Evolutionary conservation across 2,888 invertebrate genomes (phyloP).

Genomic region (Chrysopilus asiliformis): DNA sequence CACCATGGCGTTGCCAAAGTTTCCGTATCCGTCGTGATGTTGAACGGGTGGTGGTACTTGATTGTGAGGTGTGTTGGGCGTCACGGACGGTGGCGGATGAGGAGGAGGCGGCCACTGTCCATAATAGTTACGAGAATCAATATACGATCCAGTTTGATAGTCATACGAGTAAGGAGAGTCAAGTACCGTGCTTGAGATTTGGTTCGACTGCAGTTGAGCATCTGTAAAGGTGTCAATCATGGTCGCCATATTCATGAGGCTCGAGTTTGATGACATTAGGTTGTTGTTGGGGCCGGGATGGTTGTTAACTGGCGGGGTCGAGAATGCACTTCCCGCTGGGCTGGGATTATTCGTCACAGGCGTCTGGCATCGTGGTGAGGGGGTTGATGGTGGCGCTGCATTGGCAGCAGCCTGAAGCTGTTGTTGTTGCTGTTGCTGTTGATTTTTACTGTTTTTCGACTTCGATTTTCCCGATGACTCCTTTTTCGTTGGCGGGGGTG

Average conservation of each 20-base stretch:
- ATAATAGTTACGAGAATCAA: constrained; percentile 50
- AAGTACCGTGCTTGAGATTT: constrained; percentile 71
- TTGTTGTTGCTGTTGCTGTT: constrained; percentile 16
- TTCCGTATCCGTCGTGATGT: constrained; percentile 24
- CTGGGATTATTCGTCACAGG: constrained; percentile 44
- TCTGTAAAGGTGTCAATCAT: constrained; percentile 67
- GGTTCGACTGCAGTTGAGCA: constrained; percentile 69
- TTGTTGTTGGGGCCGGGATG: constrained; percentile 27
- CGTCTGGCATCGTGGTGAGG: constrained; percentile 32
- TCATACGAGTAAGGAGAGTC: constrained; percentile 55
- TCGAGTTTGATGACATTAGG: constrained; percentile 37
- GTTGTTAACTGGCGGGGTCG: constrained; percentile 36
- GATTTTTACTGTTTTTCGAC: constrained; percentile 25
- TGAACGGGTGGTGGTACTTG: constrained; percentile 18
- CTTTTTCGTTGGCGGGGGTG: constrained; percentile 16
- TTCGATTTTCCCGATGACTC: constrained; percentile 21
- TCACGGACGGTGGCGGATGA: constrained; percentile 40
- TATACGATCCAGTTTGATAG: constrained; percentile 42
- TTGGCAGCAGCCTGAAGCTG: constrained; percentile 19
- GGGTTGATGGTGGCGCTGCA: constrained; percentile 25
- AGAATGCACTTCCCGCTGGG: constrained; percentile 38
- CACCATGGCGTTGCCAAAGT: constrained; percentile 15
- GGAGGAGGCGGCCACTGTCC: constrained; percentile 45
- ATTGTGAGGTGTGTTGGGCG: constrained; percentile 30
- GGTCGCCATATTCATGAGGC: constrained; percentile 57